These are phyloP conservation scores for Cryptus armator DNA, from an alignment of 2,888 invertebrate species.

Conservation along the genomic window DNA sequence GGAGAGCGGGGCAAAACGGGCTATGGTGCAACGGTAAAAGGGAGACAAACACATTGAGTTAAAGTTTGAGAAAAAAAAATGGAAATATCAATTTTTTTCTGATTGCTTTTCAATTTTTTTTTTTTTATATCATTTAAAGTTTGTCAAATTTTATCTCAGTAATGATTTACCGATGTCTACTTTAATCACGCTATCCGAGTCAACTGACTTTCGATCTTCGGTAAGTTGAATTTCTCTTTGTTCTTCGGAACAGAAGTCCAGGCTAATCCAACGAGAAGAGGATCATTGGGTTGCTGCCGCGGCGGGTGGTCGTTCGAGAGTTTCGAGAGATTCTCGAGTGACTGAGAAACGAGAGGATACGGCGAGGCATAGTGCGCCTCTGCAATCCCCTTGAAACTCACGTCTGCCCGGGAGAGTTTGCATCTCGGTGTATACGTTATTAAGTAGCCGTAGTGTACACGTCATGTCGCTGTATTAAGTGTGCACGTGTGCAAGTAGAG, in stretches of 20 bases:
- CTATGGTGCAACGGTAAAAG: no score
- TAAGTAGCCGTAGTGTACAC: slow-evolving; percentile 37
- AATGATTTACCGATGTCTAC: no score
- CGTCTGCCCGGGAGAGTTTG: slow-evolving; percentile 26
- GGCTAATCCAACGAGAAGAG: not conserved
- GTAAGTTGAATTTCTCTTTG: not conserved
- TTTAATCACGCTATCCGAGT: not conserved
- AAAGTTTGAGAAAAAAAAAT: no score
- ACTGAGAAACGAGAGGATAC: slow-evolving; percentile 30
- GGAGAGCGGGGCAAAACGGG: no score
- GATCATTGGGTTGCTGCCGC: slow-evolving; percentile 37
- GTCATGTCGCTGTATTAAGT: slow-evolving; percentile 43
- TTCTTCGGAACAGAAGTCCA: not conserved
- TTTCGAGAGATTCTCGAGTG: slow-evolving; percentile 55
- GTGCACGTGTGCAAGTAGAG: slow-evolving; percentile 18
- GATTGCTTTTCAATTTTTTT: no score
- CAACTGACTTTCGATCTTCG: not conserved
- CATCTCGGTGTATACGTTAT: slow-evolving; percentile 32
- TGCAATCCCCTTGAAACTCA: slow-evolving; percentile 37
- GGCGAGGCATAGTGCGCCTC: slow-evolving; percentile 20
- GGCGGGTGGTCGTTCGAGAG: slow-evolving; percentile 47
- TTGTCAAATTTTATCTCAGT: no score
- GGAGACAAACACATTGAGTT: no score
- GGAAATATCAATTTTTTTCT: no score
- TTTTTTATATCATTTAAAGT: no score